A percentile compares a stretch with the other conserved stretches of the same genome.
These are phyloP conservation scores for Tridacna gigas DNA, from an alignment of 2,888 invertebrate species.

Conservation along the genomic window DNA sequence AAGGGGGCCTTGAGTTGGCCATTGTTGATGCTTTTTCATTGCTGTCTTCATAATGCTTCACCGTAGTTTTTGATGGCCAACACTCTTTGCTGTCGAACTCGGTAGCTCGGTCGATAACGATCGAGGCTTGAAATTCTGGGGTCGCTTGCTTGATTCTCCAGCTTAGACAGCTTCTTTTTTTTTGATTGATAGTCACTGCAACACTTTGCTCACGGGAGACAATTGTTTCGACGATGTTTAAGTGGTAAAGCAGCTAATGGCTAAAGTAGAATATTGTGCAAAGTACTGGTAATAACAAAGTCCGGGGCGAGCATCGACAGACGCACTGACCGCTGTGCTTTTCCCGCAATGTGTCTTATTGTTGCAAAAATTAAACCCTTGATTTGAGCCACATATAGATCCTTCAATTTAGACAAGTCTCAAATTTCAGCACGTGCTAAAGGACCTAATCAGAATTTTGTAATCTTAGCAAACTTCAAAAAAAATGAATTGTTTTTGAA, in stretches of 20 bases:
- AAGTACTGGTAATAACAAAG: not conserved
- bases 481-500: too few relatives aligned
- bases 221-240: too few relatives aligned
- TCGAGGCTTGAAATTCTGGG: not conserved
- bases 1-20: not conserved
- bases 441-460: too few relatives aligned
- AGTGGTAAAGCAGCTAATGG: not conserved
- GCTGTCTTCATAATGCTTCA: not conserved
- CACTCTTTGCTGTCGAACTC: too few relatives aligned
- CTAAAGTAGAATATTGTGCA: not conserved
- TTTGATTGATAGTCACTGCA: not conserved
- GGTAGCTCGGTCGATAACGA: not conserved
- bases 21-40: not conserved
- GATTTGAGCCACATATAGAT: too few relatives aligned
- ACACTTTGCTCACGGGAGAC: too few relatives aligned
- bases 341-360: too few relatives aligned
- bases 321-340: not conserved
- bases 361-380: too few relatives aligned
- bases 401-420: too few relatives aligned
- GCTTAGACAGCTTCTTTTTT: not conserved
- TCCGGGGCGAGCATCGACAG: not conserved
- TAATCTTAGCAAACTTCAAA: too few relatives aligned
- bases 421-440: too few relatives aligned
- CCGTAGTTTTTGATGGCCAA: too few relatives aligned
- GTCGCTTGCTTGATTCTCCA: not conserved